Percentiles rank a stretch among this genome's conserved stretches.
Evolutionary conservation across 2,113 vertebrate species (phyloP).

Genomic region (Solenodon paradoxus): DNA sequence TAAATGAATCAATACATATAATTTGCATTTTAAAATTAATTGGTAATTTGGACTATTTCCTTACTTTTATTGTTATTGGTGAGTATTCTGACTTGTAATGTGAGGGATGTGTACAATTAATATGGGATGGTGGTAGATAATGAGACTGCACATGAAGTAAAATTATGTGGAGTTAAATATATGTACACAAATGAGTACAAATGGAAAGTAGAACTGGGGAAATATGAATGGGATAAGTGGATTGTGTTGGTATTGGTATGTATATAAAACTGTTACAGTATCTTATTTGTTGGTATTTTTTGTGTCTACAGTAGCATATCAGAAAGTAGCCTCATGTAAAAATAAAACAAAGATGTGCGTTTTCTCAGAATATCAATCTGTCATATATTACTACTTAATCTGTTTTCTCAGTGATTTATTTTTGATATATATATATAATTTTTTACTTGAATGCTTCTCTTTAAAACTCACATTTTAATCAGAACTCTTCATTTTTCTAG

Average conservation of each 20-base stretch:
- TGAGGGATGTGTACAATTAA: background rate
- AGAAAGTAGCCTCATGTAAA: background rate
- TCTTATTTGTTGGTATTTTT: background rate
- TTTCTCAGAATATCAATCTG: conserved; percentile 12
- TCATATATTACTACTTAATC: background rate
- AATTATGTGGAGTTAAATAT: background rate
- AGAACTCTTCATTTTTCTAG: conserved; percentile 51
- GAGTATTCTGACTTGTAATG: background rate
- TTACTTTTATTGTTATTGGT: background rate
- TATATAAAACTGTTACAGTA: background rate
- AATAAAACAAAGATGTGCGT: conserved; percentile 37
- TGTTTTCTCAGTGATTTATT: background rate
- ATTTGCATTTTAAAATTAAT: background rate
- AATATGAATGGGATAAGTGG: background rate
- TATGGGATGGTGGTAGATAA: background rate
- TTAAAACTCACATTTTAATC: conserved; percentile 27
- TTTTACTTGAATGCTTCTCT: conserved; percentile 42
- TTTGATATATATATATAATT: too few relatives aligned
- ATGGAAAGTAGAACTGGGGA: background rate
- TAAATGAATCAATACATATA: background rate
- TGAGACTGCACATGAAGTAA: background rate
- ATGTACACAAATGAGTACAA: background rate
- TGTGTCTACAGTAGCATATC: background rate
- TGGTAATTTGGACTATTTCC: background rate
- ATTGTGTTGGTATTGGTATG: background rate